Evolutionary conservation across 2,888 invertebrate genomes (phyloP).

Genomic region (Erannis defoliaria): DNA sequence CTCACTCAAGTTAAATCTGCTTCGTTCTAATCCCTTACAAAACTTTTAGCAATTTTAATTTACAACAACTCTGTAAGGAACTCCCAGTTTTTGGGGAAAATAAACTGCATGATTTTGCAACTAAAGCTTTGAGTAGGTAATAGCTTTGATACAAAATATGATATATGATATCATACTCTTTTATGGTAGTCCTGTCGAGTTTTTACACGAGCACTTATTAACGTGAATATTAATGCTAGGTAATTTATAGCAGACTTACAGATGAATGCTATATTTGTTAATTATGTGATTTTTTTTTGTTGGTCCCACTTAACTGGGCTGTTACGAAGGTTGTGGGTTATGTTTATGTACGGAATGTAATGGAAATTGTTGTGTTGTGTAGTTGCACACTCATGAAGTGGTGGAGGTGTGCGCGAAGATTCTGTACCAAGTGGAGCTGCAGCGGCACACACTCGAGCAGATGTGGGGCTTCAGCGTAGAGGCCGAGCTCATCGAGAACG

Average conservation of each 20-base stretch:
- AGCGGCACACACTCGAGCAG: slow-evolving; percentile 95
- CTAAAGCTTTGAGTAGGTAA: neutral
- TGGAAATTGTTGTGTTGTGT: neutral
- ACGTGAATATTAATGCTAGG: no score
- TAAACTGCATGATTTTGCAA: neutral
- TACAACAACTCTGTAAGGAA: neutral
- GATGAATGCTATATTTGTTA: no score
- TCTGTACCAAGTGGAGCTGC: slow-evolving; percentile 97
- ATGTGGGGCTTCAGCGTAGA: slow-evolving; percentile 99
- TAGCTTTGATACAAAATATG: neutral
- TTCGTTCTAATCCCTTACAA: slow-evolving; percentile 18
- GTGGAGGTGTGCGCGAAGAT: slow-evolving; percentile 99
- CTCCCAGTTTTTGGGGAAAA: neutral
- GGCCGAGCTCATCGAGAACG: slow-evolving; percentile 98
- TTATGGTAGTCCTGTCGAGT: no score
- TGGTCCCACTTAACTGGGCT: no score
- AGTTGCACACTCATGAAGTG: slow-evolving; percentile 96
- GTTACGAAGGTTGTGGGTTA: no score
- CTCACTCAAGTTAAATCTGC: slow-evolving; percentile 27
- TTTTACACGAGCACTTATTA: no score
- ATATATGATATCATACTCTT: no score
- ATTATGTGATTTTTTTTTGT: no score
- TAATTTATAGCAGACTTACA: no score
- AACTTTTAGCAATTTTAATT: slow-evolving; percentile 20
- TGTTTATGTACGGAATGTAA: no score